Percentiles rank a stretch among this genome's conserved stretches.
These are phyloP conservation scores for Alsophila aescularia DNA, from an alignment of 2,888 invertebrate species.

Conservation along the genomic window DNA sequence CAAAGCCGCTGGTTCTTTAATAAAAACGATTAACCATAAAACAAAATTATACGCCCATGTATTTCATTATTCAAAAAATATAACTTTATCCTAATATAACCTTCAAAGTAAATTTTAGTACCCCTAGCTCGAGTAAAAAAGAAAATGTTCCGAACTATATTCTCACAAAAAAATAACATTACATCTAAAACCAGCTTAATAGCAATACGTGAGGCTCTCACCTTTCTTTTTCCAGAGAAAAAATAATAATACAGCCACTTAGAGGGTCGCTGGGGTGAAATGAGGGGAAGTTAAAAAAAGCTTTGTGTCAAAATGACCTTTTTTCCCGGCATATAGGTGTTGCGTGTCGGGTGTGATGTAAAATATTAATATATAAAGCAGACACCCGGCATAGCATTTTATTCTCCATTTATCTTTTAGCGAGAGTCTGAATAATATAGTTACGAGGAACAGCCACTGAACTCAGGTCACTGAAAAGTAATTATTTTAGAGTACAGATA, in stretches of 20 bases:
- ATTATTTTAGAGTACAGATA: no score
- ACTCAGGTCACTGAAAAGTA: no score
- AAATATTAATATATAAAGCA: slow-evolving; percentile 35
- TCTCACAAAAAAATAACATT: slow-evolving; percentile 31
- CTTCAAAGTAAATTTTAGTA: no score
- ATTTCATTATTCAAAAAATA: no score
- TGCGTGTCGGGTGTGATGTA: slow-evolving; percentile 39
- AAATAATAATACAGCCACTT: slow-evolving; percentile 46
- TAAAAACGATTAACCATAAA: no score
- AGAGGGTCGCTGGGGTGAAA: slow-evolving; percentile 40
- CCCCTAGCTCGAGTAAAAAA: slow-evolving; percentile 2
- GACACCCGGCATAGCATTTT: background rate
- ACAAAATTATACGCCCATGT: no score
- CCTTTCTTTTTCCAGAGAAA: slow-evolving; percentile 32
- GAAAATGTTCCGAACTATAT: slow-evolving; percentile 17
- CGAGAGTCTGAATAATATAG: no score
- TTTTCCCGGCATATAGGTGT: slow-evolving; percentile 37
- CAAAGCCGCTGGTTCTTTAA: no score
- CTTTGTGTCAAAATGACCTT: slow-evolving; percentile 50
- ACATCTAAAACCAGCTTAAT: slow-evolving; percentile 35
- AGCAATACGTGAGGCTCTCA: slow-evolving; percentile 39
- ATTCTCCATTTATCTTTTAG: background rate
- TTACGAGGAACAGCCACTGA: no score
- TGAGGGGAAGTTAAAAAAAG: slow-evolving; percentile 43
- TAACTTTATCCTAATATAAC: no score